A percentile compares a stretch with the other conserved stretches of the same genome.
These are phyloP conservation scores for Physeter macrocephalus DNA, from an alignment of 2,113 vertebrate genomes.

Conservation along the genomic window DNA sequence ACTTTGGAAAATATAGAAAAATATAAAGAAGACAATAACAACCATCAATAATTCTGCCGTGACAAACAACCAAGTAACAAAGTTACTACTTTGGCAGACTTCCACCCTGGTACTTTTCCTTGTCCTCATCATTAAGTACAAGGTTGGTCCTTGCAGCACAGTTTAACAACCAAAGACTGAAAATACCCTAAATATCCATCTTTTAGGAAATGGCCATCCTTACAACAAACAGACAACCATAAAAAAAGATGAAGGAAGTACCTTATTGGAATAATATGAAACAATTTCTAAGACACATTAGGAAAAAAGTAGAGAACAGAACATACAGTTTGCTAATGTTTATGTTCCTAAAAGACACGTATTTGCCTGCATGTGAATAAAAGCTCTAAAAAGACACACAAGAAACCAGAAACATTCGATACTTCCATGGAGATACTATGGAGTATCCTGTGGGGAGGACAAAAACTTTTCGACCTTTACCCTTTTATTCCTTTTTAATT, in stretches of 20 bases:
- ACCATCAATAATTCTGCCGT: background rate
- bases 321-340: background rate
- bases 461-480: background rate
- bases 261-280: background rate
- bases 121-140: background rate
- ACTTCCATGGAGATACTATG: background rate
- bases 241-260: background rate
- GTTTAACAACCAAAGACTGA: background rate
- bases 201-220: background rate
- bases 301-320: background rate
- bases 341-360: background rate
- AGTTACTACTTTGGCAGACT: background rate
- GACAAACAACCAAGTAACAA: background rate
- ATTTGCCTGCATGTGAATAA: background rate
- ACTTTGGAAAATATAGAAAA: background rate
- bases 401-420: background rate
- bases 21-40: background rate
- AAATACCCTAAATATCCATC: background rate
- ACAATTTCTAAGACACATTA: background rate
- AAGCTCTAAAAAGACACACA: background rate
- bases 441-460: background rate
- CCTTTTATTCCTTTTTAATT: background rate
- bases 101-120: background rate
- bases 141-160: background rate
- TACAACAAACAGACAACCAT: background rate